Conservation (phyloP, 2,888 invertebrate genomes). For the Rhagonycha lutea region DNA sequence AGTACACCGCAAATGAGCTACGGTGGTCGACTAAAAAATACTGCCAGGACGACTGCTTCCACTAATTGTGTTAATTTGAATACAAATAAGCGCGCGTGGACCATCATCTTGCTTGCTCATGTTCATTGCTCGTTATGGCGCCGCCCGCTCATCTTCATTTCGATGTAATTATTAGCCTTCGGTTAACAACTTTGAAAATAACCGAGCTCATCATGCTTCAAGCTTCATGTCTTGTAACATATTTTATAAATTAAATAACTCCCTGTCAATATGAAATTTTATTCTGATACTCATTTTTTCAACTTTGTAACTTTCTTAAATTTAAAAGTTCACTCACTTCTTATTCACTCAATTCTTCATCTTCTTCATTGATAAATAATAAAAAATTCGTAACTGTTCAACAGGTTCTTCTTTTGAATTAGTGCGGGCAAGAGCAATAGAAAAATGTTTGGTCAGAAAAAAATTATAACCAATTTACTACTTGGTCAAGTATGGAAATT, state of each 20-base stretch:
- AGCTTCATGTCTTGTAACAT: conserved; percentile 17
- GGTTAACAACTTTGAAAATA: conserved; percentile 28
- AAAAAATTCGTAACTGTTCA: neutral
- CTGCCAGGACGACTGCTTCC: conserved; percentile 28
- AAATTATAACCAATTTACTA: neutral
- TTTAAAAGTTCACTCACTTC: neutral
- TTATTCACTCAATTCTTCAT: neutral
- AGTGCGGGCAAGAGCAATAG: neutral
- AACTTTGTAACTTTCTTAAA: neutral
- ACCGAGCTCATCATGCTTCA: conserved; percentile 13
- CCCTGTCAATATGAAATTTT: neutral
- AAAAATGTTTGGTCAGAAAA: neutral
- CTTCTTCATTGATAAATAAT: neutral
- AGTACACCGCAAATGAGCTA: conserved; percentile 53
- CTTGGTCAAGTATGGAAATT: neutral
- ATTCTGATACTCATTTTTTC: neutral
- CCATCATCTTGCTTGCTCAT: conserved; percentile 19
- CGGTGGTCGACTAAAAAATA: conserved; percentile 31
- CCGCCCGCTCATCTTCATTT: conserved; percentile 23
- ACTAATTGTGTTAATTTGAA: conserved; percentile 45
- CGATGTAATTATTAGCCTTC: conserved; percentile 20
- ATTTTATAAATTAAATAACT: conserved; percentile 17
- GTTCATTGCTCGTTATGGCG: conserved; percentile 23
- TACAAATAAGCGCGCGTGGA: conserved; percentile 44
- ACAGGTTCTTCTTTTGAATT: neutral